These are phyloP conservation scores for Onychorhynchus coronatus DNA, from an alignment of 2,113 vertebrate species.

Conservation along the genomic window DNA sequence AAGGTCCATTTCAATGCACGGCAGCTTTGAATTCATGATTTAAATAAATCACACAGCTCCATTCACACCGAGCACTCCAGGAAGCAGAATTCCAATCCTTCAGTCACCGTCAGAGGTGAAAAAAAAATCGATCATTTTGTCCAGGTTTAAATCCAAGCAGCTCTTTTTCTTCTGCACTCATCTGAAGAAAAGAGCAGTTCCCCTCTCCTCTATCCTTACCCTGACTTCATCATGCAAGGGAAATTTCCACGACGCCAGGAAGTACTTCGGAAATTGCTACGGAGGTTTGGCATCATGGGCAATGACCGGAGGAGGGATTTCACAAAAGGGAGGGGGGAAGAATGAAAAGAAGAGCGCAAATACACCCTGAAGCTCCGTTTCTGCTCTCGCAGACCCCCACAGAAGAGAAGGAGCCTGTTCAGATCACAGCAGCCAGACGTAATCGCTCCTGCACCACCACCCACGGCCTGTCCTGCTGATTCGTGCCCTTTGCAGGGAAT, in stretches of 20 bases:
- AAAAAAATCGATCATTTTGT: not conserved
- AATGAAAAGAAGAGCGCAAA: not conserved
- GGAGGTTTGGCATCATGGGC: not conserved
- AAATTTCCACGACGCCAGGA: not conserved
- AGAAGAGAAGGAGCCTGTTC: not conserved
- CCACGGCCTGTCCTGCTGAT: not conserved
- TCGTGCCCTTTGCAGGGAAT: not conserved
- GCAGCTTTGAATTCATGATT: not conserved
- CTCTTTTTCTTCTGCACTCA: not conserved
- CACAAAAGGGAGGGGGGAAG: fast-evolving
- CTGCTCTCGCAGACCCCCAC: not conserved
- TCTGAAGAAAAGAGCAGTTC: not conserved
- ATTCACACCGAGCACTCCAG: not conserved
- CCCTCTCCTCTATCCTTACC: not conserved
- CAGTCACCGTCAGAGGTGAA: not conserved
- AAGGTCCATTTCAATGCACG: not conserved
- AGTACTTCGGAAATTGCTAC: not conserved
- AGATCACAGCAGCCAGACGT: not conserved
- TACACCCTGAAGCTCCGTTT: not conserved
- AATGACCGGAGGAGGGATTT: not conserved
- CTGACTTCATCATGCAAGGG: not conserved
- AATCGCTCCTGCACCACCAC: not conserved
- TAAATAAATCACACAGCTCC: not conserved
- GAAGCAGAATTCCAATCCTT: not conserved
- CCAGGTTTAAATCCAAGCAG: not conserved